These are phyloP conservation scores for Conops quadrifasciatus DNA, from an alignment of 2,888 invertebrate genomes.

Conservation along the genomic window DNA sequence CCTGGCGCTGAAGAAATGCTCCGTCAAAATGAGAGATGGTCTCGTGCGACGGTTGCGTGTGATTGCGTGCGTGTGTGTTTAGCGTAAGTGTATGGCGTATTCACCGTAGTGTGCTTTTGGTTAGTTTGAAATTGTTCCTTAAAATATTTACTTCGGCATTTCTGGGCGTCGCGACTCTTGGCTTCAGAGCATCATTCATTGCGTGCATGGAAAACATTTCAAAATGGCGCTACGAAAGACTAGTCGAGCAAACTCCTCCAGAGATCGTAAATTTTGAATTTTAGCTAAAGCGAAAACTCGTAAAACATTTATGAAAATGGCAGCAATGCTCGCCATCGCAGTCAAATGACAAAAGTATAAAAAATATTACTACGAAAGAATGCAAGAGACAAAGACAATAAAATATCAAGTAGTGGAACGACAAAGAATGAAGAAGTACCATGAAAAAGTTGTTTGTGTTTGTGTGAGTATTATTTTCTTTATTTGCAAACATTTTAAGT, in stretches of 20 bases:
- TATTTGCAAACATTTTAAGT: conserved; percentile 32
- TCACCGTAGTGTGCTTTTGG: no score
- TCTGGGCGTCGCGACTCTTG: background rate
- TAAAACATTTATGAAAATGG: conserved; percentile 33
- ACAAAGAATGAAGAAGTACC: conserved; percentile 37
- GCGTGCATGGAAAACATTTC: background rate
- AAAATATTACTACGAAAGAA: conserved; percentile 4
- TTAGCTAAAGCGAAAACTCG: conserved; percentile 13
- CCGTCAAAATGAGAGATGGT: background rate
- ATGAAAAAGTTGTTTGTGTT: conserved; percentile 33
- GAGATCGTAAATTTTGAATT: conserved; percentile 21
- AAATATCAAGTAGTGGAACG: conserved; percentile 2
- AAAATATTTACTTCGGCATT: background rate
- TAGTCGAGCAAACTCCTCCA: background rate
- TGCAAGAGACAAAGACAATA: background rate
- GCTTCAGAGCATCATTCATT: background rate
- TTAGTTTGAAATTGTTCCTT: no score
- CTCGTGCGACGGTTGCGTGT: background rate
- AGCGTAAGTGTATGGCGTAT: no score
- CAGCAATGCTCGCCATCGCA: background rate
- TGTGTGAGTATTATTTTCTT: background rate
- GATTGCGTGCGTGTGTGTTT: background rate
- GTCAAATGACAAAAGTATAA: conserved; percentile 54
- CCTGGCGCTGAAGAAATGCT: conserved; percentile 9
- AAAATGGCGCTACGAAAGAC: background rate